phyloP scores from a whole-genome alignment of 2,797 vertebrate genomes.

The Remorina albescens region DNA sequence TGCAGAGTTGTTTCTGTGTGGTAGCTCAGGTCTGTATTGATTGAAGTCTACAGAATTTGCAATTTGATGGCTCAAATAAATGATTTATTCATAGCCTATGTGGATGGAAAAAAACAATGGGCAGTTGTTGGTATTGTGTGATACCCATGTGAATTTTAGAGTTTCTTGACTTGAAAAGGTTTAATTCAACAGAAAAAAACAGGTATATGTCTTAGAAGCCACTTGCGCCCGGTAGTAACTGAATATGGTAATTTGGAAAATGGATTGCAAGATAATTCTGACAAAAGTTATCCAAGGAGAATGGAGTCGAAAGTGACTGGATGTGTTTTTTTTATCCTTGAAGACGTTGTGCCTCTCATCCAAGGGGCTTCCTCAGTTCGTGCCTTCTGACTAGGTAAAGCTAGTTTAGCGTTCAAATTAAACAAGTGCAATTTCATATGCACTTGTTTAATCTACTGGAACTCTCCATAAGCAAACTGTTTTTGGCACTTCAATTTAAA shows the following conservation, averaged over 20 bases:
- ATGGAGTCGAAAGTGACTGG: too few relatives aligned
- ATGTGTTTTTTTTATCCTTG: too few relatives aligned
- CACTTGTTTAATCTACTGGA: background rate
- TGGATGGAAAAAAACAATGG: background rate
- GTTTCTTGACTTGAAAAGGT: background rate
- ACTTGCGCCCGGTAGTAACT: background rate
- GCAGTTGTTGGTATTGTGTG: background rate
- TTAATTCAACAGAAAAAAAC: background rate
- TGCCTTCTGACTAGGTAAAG: too few relatives aligned
- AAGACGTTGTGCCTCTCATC: too few relatives aligned
- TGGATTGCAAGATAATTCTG: background rate
- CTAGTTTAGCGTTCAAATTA: too few relatives aligned
- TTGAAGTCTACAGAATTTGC: background rate
- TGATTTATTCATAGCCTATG: background rate
- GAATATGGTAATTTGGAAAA: background rate
- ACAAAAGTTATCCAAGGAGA: too few relatives aligned
- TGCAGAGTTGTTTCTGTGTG: background rate
- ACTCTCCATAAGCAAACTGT: background rate
- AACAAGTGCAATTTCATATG: too few relatives aligned
- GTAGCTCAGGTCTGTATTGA: background rate
- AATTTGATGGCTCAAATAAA: background rate
- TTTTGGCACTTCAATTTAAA: conserved; percentile 24
- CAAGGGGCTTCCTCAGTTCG: too few relatives aligned
- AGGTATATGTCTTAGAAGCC: background rate
- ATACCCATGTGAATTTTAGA: background rate